Evolutionary conservation across 2,113 vertebrate species (phyloP).

Genomic region (Porphyrio hochstetteri): DNA sequence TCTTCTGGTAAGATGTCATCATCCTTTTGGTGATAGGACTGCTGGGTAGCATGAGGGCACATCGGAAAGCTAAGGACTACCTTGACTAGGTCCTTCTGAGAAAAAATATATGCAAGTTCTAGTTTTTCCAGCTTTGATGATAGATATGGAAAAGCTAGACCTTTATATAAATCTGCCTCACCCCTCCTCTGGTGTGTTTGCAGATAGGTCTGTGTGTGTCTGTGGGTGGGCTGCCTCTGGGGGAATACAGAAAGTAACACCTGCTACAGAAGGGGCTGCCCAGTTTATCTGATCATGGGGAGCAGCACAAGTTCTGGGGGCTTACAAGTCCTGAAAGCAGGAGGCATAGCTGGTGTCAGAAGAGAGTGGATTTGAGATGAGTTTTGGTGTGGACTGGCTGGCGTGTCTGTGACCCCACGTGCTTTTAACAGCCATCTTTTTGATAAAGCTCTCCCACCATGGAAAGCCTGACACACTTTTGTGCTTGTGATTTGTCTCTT

Average conservation of each 20-base stretch:
- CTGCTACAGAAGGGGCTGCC: background rate
- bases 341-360: background rate
- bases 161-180: background rate
- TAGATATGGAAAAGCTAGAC: no score
- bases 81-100: background rate
- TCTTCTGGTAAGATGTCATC: background rate
- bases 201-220: background rate
- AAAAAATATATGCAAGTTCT: background rate
- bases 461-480: background rate
- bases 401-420: background rate
- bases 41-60: background rate
- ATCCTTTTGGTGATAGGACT: background rate
- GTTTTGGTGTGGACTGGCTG: background rate
- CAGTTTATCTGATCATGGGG: background rate
- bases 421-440: background rate
- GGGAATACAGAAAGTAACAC: background rate
- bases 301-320: background rate
- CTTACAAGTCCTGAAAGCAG: background rate
- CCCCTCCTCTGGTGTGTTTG: background rate
- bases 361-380: background rate
- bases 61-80: background rate
- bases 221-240: background rate
- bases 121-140: background rate
- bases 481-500: background rate
- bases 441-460: background rate